A percentile compares a stretch with the other conserved stretches of the same genome.
Evolutionary conservation across 2,113 vertebrate genomes (phyloP).

Genomic region (Suncus etruscus): DNA sequence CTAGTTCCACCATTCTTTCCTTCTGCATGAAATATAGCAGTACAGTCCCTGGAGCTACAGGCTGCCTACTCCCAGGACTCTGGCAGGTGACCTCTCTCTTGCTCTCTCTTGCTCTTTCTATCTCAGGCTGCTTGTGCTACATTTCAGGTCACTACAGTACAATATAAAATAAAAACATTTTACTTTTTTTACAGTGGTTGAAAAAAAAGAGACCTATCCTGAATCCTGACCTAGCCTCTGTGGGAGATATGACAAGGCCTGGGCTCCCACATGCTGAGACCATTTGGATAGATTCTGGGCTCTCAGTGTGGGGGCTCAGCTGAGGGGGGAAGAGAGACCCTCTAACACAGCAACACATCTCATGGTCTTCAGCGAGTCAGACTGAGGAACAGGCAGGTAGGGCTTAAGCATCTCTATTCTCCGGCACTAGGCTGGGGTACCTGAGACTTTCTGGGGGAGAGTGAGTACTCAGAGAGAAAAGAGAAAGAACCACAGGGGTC

Average conservation of each 20-base stretch:
- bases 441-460: conserved; percentile 67
- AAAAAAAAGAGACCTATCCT: conserved; percentile 78
- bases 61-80: too few species aligned
- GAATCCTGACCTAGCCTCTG: conserved; percentile 56
- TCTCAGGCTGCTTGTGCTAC: too few species aligned
- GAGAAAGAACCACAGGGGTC: conserved; percentile 85
- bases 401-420: background rate
- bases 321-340: background rate
- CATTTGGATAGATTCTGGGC: background rate
- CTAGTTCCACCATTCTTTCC: too few species aligned
- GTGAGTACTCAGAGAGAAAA: conserved; percentile 64
- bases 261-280: background rate
- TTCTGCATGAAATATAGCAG: too few species aligned
- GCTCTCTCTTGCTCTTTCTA: too few species aligned
- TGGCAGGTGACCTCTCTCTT: too few species aligned
- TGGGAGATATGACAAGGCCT: background rate
- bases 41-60: too few species aligned
- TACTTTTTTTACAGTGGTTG: conserved; percentile 62
- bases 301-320: conserved; percentile 54
- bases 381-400: too few species aligned
- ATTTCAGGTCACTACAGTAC: conserved; percentile 43
- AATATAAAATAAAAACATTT: conserved; percentile 79
- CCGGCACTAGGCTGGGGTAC: conserved; percentile 62
- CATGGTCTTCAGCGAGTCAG: too few species aligned
- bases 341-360: background rate